Evolutionary conservation across 1,140 invertebrate genomes (phyloP), one percentile per base, ranked within the genome.

Genomic region (Drosophila nigromelanica): DNA sequence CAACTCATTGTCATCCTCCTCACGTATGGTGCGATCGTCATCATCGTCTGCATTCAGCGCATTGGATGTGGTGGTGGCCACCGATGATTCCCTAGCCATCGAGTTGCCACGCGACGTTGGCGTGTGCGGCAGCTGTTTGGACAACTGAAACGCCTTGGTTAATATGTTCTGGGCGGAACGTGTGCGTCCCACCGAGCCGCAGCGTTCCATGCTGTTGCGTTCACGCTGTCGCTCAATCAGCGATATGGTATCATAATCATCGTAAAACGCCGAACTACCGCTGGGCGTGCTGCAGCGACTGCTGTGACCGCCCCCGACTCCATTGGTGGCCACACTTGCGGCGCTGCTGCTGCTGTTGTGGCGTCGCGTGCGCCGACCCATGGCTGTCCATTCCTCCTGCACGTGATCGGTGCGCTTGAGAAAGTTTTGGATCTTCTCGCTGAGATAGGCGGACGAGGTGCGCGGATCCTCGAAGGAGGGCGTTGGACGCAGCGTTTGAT

Each of bases 361-460:
- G 8, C 85, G 71, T 94, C 94, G 69, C 93, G 94, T 56, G 12
- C 80, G 66, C 24, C 77, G 73, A 10, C 86, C 82, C 74, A 91
- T 69, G 33, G 87, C 87, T 1, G 94, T 93, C 96, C 96, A 97
- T 83, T 97, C 96, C 73, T 97, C 95, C 94, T 96, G 96, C 0
- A 97, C 94, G 89, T 97, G 96, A 90, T 97, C 96, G 3, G 96
- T 97, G 58, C 95, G 94, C 81, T 95, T 94, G 6, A 97, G 92
- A 77, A 97, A 97, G 70, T 96, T 95, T 18, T 95, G 93, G 48
- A 97, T 97, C 91, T 96, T 96, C 27, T 93, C 94, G 3, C 94
- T 94, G 18, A 97, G 92, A 60, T 94, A 94, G 33, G 95, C 95
- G 0, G 96, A 97, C 0, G 95, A 95, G 0, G 96, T 97, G 8